These are phyloP conservation scores for Hydrotaea diabolus DNA, from an alignment of 2,888 invertebrate genomes.

Conservation along the genomic window DNA sequence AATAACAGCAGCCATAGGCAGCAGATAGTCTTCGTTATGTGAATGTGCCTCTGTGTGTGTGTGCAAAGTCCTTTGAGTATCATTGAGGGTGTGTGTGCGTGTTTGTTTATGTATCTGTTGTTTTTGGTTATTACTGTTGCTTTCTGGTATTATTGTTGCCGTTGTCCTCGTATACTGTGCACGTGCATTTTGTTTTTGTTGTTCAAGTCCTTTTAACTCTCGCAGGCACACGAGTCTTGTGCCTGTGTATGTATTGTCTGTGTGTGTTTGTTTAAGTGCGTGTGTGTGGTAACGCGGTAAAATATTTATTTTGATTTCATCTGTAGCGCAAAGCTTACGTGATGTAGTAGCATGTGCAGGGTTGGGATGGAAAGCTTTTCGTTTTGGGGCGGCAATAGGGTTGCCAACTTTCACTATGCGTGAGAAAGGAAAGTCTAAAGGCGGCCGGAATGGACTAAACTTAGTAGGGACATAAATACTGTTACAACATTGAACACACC, in stretches of 20 bases:
- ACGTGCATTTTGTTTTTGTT: slow-evolving; percentile 58
- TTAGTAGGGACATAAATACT: no score
- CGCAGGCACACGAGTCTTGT: background rate
- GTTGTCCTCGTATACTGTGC: slow-evolving; percentile 14
- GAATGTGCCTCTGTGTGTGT: background rate
- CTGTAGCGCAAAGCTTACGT: slow-evolving; percentile 40
- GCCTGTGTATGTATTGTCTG: background rate
- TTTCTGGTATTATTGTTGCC: slow-evolving; percentile 12
- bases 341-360: slow-evolving; percentile 23
- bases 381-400: background rate
- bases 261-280: background rate
- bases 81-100: slow-evolving; percentile 12
- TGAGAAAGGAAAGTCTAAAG: no score
- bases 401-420: slow-evolving; percentile 47
- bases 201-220: background rate
- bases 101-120: slow-evolving; percentile 24
- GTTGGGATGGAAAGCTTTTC: slow-evolving; percentile 47
- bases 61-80: background rate
- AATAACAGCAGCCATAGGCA: background rate
- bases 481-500: no score
- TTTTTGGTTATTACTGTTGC: slow-evolving; percentile 11
- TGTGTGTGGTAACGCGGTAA: slow-evolving; percentile 24
- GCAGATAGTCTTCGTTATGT: background rate
- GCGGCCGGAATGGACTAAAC: no score
- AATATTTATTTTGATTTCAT: slow-evolving; percentile 35